phyloP scores from a whole-genome alignment of 2,888 invertebrate species.

The Stegophylla sp. region DNA sequence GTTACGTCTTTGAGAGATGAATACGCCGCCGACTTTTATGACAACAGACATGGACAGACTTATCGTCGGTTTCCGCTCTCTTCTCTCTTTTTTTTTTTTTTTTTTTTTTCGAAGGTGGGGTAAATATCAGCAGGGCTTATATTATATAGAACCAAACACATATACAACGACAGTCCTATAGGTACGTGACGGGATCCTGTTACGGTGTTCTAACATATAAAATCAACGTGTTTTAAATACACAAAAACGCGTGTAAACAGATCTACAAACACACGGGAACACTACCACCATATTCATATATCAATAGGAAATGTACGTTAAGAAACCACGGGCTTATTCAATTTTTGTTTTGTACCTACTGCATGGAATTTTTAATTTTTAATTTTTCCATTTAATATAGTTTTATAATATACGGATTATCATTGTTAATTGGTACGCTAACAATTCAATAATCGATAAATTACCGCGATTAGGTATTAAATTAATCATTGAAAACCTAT shows the following conservation, averaged over 20 bases:
- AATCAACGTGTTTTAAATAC: constrained; percentile 29
- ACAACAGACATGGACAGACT: constrained; percentile 24
- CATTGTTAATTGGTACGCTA: too few relatives aligned
- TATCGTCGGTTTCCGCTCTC: constrained; percentile 23
- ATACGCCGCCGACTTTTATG: constrained; percentile 50
- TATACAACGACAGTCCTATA: constrained; percentile 3
- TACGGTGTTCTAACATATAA: constrained; percentile 17
- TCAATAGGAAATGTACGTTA: too few relatives aligned
- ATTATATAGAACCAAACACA: neutral
- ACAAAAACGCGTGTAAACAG: neutral
- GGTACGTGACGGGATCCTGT: constrained; percentile 42
- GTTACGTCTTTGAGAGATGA: constrained; percentile 56
- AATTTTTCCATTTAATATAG: too few relatives aligned
- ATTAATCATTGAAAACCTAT: too few relatives aligned
- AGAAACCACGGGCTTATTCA: too few relatives aligned
- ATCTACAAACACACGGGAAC: neutral
- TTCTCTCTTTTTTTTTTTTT: constrained; percentile 18
- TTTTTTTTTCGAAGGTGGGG: neutral
- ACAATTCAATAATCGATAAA: too few relatives aligned
- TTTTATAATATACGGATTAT: too few relatives aligned
- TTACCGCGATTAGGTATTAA: too few relatives aligned
- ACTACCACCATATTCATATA: too few relatives aligned
- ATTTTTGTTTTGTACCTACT: too few relatives aligned
- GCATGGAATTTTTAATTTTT: too few relatives aligned
- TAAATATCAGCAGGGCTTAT: constrained; percentile 28